A percentile compares a stretch with the other conserved stretches of the same genome.
phyloP scores from a whole-genome alignment of 2,113 vertebrate genomes.

The Phasianus colchicus region DNA sequence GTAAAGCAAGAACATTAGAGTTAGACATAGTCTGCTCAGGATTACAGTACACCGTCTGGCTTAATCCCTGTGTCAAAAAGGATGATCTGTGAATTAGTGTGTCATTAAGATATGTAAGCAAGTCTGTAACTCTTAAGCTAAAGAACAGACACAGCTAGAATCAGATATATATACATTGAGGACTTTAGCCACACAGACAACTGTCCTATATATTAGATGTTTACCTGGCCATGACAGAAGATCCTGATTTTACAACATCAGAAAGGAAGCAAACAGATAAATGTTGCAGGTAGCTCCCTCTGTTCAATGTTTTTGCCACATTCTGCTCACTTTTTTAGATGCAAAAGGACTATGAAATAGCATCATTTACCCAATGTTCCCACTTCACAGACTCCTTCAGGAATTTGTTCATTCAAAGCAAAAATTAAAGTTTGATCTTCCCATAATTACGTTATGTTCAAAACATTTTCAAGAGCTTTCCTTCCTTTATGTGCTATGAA shows the following conservation, averaged over 20 bases:
- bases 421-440: constrained; percentile 7
- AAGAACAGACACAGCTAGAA: neutral
- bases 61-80: constrained; percentile 19
- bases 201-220: neutral
- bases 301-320: neutral
- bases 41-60: neutral
- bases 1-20: neutral
- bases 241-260: neutral
- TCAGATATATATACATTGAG: neutral
- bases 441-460: constrained; percentile 1
- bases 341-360: neutral
- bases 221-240: neutral
- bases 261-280: neutral
- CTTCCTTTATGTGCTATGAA: constrained; percentile 46
- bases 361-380: neutral
- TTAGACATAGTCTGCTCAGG: neutral
- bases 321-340: neutral
- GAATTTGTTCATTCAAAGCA: constrained; percentile 5
- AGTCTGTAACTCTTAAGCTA: neutral
- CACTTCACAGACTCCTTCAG: constrained; percentile 36
- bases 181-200: neutral
- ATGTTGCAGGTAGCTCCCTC: neutral
- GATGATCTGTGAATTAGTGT: neutral
- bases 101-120: neutral
- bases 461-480: constrained; percentile 43